Evolutionary conservation across 2,113 vertebrate genomes (phyloP).

Genomic region (Otus sunia): DNA sequence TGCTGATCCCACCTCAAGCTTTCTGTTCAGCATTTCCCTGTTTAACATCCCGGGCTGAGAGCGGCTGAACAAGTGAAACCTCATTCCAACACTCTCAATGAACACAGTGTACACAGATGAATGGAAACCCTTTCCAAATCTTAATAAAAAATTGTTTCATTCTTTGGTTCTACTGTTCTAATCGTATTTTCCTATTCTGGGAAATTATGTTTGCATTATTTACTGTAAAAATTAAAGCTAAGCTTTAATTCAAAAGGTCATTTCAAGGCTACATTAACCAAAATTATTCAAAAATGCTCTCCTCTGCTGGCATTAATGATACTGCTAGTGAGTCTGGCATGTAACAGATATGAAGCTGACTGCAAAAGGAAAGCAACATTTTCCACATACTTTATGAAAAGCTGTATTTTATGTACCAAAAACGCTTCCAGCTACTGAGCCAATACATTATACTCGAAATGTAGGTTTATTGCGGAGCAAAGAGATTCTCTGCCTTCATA

Average conservation of each 20-base stretch:
- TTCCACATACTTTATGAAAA: not conserved
- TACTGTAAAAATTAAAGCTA: not conserved
- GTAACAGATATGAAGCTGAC: not conserved
- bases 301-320: not conserved
- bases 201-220: not conserved
- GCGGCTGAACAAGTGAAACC: constrained; percentile 16
- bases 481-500: not conserved
- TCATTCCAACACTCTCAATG: not conserved
- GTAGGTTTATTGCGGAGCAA: not conserved
- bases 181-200: not conserved
- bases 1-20: constrained; percentile 21
- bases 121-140: not conserved
- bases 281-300: not conserved
- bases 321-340: not conserved
- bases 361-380: not conserved
- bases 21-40: constrained; percentile 34
- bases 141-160: not conserved
- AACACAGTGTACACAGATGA: not conserved
- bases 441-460: not conserved
- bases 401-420: not conserved
- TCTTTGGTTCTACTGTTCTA: not conserved
- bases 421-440: not conserved
- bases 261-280: not conserved
- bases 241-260: not conserved
- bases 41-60: not conserved